These are phyloP conservation scores for Cephalotes varians DNA, from an alignment of 2,888 invertebrate genomes.

Conservation along the genomic window DNA sequence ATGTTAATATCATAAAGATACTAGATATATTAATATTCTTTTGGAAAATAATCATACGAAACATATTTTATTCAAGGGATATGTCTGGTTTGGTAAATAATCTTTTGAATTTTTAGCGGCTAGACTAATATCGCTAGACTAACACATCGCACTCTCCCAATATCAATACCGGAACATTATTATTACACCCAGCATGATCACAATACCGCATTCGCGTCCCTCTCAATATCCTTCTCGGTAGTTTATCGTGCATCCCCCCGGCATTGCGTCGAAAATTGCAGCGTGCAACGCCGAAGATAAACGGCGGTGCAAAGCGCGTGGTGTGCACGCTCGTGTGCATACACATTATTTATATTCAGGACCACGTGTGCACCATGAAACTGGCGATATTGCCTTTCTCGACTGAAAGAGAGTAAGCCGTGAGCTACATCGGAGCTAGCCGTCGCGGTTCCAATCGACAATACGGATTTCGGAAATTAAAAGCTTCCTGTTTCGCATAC, in stretches of 20 bases:
- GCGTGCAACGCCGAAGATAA: conserved; percentile 46
- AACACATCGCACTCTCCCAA: neutral
- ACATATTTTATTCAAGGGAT: neutral
- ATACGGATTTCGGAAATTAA: conserved; percentile 62
- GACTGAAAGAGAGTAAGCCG: conserved; percentile 24
- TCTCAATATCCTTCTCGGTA: conserved; percentile 39
- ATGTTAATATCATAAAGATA: neutral
- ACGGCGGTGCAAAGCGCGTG: conserved; percentile 24
- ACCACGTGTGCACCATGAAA: conserved; percentile 57
- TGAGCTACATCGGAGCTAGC: conserved; percentile 1
- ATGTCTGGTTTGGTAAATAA: neutral
- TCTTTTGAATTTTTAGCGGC: neutral
- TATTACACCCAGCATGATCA: conserved; percentile 32
- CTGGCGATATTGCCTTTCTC: conserved; percentile 56
- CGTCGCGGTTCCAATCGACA: conserved; percentile 24
- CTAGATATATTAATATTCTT: neutral
- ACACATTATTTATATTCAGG: conserved; percentile 64
- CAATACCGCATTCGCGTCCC: conserved; percentile 9
- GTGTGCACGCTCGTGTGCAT: conserved; percentile 22
- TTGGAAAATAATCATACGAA: neutral
- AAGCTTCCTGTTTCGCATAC: conserved; percentile 55
- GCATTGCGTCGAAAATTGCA: conserved; percentile 48
- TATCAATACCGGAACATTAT: conserved; percentile 34
- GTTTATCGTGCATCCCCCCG: conserved; percentile 49
- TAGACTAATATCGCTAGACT: no score